Evolutionary conservation across 1,140 invertebrate genomes (phyloP), one percentile per base, ranked within the genome.

Genomic region (Trichomalopsis sarcophagae): DNA sequence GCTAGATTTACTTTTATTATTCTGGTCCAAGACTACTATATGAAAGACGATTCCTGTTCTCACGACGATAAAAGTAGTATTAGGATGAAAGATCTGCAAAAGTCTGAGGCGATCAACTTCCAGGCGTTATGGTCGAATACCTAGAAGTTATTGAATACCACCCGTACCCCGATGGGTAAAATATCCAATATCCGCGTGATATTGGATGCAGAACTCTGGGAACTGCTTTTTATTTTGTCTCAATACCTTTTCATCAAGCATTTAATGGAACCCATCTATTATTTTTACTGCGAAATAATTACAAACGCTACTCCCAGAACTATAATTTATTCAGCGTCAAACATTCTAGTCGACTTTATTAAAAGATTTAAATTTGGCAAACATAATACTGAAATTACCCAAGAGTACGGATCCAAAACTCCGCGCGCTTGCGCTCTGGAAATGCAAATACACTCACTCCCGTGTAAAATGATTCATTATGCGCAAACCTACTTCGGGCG

Each of bases 381-480:
- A 62, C 55, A 62, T 62, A 62, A 62, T 62, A 21, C 55, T 9
- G 17, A 71, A 71, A 71, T 71, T 33, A 71, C 27, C 13, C 69
- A 30, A 74, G 27, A 74, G 14, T 33, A 73, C 30, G 30, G 36
- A 36, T 74, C 36, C 33, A 11, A 79, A 79, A 79, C 77, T 79
- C 33, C 3, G 33, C 33, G 33, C 33, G 33, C 6, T 66, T 30
- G 47, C 14, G 14, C 13, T 66, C 14, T 75, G 62, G 40, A 83
- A 77, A 83, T 83, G 74, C 55, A 83, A 83, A 77, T 83, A 47
- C 33, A 30, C 13, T 30, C 55, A 30, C 30, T 66, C 11, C 36
- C 55, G 7, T 27, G 21, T 62, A 66, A 76, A 83, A 68, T 40
- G 73, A 83, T 83, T 83, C 50, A 36, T 76, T 83, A 77, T 83